Evolutionary conservation across 2,888 invertebrate genomes (phyloP), one percentile per base, ranked within the genome.

Genomic region (Rhaphigaster nebulosa): DNA sequence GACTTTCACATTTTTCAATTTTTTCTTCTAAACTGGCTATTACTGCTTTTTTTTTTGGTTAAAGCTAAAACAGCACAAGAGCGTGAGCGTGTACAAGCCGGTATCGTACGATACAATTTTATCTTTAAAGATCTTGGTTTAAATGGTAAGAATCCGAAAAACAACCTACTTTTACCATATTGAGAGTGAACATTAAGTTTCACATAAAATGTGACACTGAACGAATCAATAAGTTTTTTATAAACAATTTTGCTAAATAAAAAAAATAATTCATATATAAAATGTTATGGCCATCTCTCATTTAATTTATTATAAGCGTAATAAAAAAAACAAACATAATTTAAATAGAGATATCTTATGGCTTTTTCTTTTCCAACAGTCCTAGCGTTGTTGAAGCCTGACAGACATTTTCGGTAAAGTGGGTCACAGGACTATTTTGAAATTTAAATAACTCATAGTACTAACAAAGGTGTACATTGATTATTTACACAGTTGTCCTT

Each of bases 1-100:
- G 50, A 45, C 84, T 84, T 84, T 84, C 84, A 84, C 84, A 50
- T 50, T 84, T 84, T 84, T 84, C n/a, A 84, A 76, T 76, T 76
- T 76, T 84, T 84, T 84, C 45, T 45, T 45, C 84, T 45, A 45
- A 80, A 80, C 80, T 80, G 80, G 84, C 84, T 41, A 41, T 80
- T 80, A 80, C 23, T 80, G 20, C 41, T 80, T 80, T 80, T 45
- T 84, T 45, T n/a, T 45, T 45, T n/a, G 3, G 6, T 38, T 2
- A 45, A 2, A n/a, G 45, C 26, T 84, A 45, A 45, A 84, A 50
- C 13, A 41, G 26, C n/a, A 45, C 15, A 84, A 13, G 13, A 84
- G 45, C n/a, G n/a, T n/a, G 45, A 45, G 12, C 80, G 38, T 10
- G 10, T 41, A n/a, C 84, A 84, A 26, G 26, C 3, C 15, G 45